Conservation (phyloP, 1,140 invertebrate genomes). For the Apis cerana region DNA sequence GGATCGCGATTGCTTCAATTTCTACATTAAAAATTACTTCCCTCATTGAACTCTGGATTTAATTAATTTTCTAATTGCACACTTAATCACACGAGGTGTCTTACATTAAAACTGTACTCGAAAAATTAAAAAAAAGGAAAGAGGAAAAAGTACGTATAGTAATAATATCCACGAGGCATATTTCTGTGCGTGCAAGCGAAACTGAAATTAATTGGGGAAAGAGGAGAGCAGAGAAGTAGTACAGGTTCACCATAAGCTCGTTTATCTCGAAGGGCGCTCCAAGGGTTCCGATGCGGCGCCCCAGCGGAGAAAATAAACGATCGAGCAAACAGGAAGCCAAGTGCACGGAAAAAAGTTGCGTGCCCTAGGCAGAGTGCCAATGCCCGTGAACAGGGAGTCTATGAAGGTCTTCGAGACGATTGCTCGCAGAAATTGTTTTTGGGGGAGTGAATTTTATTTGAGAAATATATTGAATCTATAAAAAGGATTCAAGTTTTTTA, state of each 20-base stretch:
- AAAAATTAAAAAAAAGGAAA: not conserved
- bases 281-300: slow-evolving; percentile 43
- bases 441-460: not conserved
- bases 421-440: slow-evolving; percentile 14
- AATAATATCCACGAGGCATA: not conserved
- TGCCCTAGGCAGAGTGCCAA: slow-evolving; percentile 41
- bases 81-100: no score
- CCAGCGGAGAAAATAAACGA: slow-evolving; percentile 48
- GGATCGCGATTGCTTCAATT: no score
- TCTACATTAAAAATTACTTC: not conserved
- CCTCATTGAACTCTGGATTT: not conserved
- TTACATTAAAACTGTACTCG: not conserved
- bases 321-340: slow-evolving; percentile 46
- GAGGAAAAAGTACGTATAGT: not conserved
- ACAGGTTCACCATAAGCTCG: slow-evolving; percentile 20
- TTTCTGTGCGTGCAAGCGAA: not conserved
- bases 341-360: slow-evolving; percentile 27
- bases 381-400: slow-evolving; percentile 15
- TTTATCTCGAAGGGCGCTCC: slow-evolving; percentile 31
- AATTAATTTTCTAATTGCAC: not conserved
- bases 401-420: slow-evolving; percentile 8
- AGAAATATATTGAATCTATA: not conserved
- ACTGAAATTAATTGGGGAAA: not conserved
- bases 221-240: not conserved
- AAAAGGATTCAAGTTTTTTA: not conserved